Conservation (phyloP, 2,113 vertebrate genomes). For the Epinephelus moara region DNA sequence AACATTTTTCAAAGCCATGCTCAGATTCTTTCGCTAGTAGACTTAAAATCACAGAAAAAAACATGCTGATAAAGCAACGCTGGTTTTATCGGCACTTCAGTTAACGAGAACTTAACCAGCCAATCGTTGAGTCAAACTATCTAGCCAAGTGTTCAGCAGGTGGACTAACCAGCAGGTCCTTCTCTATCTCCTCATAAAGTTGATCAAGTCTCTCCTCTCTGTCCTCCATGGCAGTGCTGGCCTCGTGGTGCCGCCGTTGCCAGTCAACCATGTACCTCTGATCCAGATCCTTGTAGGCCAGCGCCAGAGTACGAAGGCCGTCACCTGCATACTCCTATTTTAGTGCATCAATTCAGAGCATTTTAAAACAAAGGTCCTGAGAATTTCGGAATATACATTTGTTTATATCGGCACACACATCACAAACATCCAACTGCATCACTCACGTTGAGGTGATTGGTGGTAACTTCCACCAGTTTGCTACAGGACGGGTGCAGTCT, state of each 20-base stretch:
- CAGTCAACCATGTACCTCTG: slow-evolving; percentile 84
- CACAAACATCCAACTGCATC: not conserved
- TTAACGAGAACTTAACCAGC: not conserved
- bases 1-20: not conserved
- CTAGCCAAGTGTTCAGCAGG: not conserved
- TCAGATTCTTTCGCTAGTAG: not conserved
- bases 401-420: not conserved
- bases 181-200: slow-evolving; percentile 94
- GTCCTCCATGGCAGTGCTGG: slow-evolving; percentile 86
- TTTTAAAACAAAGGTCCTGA: not conserved
- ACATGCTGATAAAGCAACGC: not conserved
- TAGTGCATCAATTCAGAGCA: not conserved
- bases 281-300: slow-evolving; percentile 92
- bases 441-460: slow-evolving; percentile 92
- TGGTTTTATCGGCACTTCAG: not conserved
- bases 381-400: not conserved
- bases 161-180: slow-evolving; percentile 87
- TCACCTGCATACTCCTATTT: slow-evolving; percentile 92
- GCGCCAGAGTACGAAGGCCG: slow-evolving; percentile 91
- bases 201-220: slow-evolving; percentile 87
- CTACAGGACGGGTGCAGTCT: slow-evolving; percentile 88
- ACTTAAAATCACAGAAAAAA: not conserved
- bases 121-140: too few species aligned
- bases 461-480: slow-evolving; percentile 87
- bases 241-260: slow-evolving; percentile 88